Evolutionary conservation across 2,113 vertebrate genomes (phyloP), one percentile per base, ranked within the genome.

Genomic region (Callochromis pleurospilus): DNA sequence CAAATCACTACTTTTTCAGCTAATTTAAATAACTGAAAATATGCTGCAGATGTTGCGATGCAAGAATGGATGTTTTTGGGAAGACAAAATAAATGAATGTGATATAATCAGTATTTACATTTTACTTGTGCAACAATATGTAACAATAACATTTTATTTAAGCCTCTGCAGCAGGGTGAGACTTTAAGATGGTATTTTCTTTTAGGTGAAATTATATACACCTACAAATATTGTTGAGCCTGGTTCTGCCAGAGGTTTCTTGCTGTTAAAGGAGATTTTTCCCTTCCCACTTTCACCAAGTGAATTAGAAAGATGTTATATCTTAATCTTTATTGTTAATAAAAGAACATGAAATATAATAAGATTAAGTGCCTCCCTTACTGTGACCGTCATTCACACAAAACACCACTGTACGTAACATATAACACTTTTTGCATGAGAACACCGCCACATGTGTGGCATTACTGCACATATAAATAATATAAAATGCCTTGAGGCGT

Each of bases 251-350:
- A 68, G 60, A 65, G 33, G 33, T 38, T 65, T 65, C 33, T 65
- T 65, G 19, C 60, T 38, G 60, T 65, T 65, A 38, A 65, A 65
- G 3, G 10, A 38, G 33, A 68, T 19, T 38, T 68, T 38, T 68
- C 21, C 6, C 11, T 68, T 1, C 60, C 19, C 3, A 0, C 19
- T 38, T 68, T 68, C 11, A 13, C 0, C 19, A 38, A 68, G 33
- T 21, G 60, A 68, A 68, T 65, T 65, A 38, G 6, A 65, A 5
- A n/a, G 19, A 68, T 68, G 0, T 38, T 13, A 68, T 68, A 68
- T 38, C 60, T 38, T 68, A 68, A 38, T 68, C 60, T 38, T 68
- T 68, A 8, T 68, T 68, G 60, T 68, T 68, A 68, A 21, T 68
- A 68, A 21, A 68, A 38, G 33, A 3, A 68, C 19, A 68, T 38